These are phyloP conservation scores for Sinocyclocheilus anshuiensis DNA, from an alignment of 2,113 vertebrate genomes.

Conservation along the genomic window DNA sequence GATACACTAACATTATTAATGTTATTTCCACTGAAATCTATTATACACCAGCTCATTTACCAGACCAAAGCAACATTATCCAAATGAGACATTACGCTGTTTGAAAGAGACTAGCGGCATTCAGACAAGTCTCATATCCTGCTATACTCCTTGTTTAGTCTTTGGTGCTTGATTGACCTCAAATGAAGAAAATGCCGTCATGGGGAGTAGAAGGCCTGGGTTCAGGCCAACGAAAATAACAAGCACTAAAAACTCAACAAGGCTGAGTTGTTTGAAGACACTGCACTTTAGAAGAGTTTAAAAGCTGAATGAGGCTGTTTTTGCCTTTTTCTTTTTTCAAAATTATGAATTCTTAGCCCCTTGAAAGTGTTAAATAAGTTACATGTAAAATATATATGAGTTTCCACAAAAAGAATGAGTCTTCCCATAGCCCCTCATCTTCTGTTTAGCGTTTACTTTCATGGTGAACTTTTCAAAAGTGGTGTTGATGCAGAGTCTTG, in stretches of 20 bases:
- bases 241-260: constrained; percentile 42
- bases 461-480: neutral
- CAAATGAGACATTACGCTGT: constrained; percentile 2
- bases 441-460: neutral
- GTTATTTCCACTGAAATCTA: neutral
- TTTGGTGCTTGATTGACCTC: constrained; percentile 38
- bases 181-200: constrained; percentile 48
- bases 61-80: neutral
- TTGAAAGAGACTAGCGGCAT: constrained; percentile 8
- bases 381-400: constrained; percentile 5
- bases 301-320: neutral
- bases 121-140: constrained; percentile 24
- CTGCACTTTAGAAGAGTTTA: neutral
- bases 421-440: neutral
- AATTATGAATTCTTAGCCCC: neutral
- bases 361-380: neutral
- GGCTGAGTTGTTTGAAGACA: constrained; percentile 42
- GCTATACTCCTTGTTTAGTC: constrained; percentile 45
- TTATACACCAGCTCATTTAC: neutral
- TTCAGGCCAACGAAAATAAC: constrained; percentile 49
- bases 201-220: constrained; percentile 34
- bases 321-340: neutral
- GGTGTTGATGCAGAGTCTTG: constrained; percentile 40
- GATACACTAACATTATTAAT: neutral
- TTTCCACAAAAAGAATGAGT: neutral